phyloP scores from a whole-genome alignment of 2,888 invertebrate genomes.

The Drosophila borealis region DNA sequence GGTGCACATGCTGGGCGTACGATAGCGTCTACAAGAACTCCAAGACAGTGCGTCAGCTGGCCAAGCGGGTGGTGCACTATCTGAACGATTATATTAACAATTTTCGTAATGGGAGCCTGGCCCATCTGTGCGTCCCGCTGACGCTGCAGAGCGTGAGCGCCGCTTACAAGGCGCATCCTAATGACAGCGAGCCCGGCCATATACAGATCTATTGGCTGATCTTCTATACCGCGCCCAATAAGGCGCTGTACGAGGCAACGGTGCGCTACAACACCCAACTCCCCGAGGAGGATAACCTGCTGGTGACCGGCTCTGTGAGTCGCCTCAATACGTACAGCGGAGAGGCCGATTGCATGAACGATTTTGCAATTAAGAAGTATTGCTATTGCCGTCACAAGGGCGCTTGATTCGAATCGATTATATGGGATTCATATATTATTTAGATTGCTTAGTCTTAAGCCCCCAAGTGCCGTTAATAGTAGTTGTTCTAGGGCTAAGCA shows the following conservation, averaged over 20 bases:
- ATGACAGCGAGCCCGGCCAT: constrained; percentile 25
- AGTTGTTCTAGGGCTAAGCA: constrained; percentile 26
- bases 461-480: constrained; percentile 56
- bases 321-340: constrained; percentile 86
- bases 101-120: constrained; percentile 79
- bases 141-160: constrained; percentile 86
- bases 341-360: constrained; percentile 86
- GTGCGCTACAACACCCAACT: constrained; percentile 84
- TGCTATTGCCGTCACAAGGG: constrained; percentile 85
- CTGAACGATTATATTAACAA: constrained; percentile 80
- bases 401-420: constrained; percentile 17
- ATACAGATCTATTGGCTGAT: constrained; percentile 88
- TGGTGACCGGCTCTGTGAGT: constrained; percentile 87
- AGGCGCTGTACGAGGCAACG: constrained; percentile 90
- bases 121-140: constrained; percentile 86
- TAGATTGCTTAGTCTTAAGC: constrained; percentile 24
- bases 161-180: constrained; percentile 84
- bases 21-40: constrained; percentile 84
- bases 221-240: constrained; percentile 89
- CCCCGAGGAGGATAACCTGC: constrained; percentile 80
- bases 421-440: constrained; percentile 3
- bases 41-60: constrained; percentile 86
- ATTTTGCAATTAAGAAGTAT: constrained; percentile 86
- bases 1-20: constrained; percentile 91
- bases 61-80: constrained; percentile 81